Conservation (phyloP, 2,888 invertebrate species). For the Loripinus fragilis region DNA sequence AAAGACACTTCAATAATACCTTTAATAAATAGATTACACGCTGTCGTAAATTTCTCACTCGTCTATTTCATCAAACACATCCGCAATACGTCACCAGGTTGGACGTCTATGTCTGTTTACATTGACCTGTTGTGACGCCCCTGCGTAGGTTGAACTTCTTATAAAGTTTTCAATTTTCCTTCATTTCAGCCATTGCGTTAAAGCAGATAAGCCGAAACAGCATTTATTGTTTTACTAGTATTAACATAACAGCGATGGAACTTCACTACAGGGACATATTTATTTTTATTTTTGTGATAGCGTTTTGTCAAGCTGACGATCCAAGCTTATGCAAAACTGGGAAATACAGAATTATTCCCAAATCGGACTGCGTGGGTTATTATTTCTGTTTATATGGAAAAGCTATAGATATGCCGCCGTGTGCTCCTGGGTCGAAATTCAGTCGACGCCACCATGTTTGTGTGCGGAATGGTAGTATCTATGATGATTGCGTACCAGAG, state of each 20-base stretch:
- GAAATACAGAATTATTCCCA: conserved; percentile 45
- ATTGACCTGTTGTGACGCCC: neutral
- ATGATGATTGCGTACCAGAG: conserved; percentile 50
- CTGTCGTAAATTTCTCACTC: neutral
- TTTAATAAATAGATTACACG: neutral
- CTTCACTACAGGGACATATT: neutral
- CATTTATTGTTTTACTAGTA: too few species aligned
- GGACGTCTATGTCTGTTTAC: neutral
- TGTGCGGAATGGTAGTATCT: conserved; percentile 49
- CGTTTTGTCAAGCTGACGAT: neutral
- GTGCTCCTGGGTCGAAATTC: conserved; percentile 49
- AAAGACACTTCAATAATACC: neutral
- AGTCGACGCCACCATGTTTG: conserved; percentile 57
- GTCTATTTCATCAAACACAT: neutral
- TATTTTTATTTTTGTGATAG: neutral
- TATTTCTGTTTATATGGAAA: conserved; percentile 50
- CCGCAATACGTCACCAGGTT: neutral
- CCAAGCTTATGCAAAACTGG: neutral
- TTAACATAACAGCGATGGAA: neutral
- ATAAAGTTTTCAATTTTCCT: too few species aligned
- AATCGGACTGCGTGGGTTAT: conserved; percentile 52
- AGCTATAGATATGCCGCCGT: conserved; percentile 61
- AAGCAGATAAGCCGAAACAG: too few species aligned
- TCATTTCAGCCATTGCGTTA: too few species aligned
- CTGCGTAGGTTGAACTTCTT: too few species aligned